These are phyloP conservation scores for Cyprinella venusta DNA, from an alignment of 2,797 vertebrate species.

Conservation along the genomic window DNA sequence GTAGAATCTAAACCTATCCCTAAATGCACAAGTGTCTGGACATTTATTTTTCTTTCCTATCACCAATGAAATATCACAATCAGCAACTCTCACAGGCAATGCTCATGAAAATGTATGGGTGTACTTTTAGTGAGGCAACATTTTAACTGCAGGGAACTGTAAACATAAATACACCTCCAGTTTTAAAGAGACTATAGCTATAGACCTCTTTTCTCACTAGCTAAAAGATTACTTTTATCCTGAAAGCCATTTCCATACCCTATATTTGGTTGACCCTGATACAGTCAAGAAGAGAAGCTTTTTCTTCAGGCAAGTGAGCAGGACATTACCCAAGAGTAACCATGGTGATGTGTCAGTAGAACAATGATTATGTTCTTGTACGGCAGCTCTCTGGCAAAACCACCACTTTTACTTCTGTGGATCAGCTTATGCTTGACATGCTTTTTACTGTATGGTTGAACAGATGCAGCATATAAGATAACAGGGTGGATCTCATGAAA, in stretches of 20 bases:
- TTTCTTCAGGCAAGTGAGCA: conserved; percentile 34
- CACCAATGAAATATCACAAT: background rate
- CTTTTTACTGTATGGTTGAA: background rate
- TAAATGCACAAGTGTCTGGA: background rate
- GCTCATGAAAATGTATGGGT: background rate
- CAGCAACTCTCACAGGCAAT: background rate
- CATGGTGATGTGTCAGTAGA: conserved; percentile 45
- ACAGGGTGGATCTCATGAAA: background rate
- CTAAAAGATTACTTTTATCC: conserved; percentile 11
- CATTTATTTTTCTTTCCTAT: background rate
- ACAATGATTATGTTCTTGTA: conserved; percentile 41
- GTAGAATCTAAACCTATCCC: background rate
- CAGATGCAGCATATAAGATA: background rate
- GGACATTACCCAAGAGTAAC: conserved; percentile 41
- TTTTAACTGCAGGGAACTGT: background rate
- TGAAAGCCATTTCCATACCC: conserved; percentile 13
- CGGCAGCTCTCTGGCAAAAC: background rate
- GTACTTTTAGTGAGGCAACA: background rate
- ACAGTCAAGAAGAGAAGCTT: conserved; percentile 26
- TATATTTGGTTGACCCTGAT: conserved; percentile 46
- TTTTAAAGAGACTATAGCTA: background rate
- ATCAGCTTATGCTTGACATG: conserved; percentile 12
- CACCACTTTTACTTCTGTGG: conserved; percentile 18
- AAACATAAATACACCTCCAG: background rate
- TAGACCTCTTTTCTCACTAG: background rate